Percentiles rank a stretch among this genome's conserved stretches.
Evolutionary conservation across 1,140 invertebrate genomes (phyloP).

Genomic region (Drosophila tropicalis): DNA sequence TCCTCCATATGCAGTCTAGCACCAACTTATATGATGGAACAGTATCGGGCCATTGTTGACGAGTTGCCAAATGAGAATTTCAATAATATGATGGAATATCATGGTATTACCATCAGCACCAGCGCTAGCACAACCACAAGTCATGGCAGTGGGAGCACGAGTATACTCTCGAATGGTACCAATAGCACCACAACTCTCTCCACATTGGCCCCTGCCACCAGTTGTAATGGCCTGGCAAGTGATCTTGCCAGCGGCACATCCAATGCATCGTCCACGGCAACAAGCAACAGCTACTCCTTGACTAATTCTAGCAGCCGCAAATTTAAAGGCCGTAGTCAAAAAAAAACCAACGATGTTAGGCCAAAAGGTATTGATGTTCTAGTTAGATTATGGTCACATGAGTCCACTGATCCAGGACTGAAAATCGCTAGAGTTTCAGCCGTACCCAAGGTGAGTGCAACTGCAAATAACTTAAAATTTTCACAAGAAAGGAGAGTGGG

Average conservation of each 20-base stretch:
- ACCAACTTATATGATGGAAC: conserved; percentile 91
- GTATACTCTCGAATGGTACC: not conserved
- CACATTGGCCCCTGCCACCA: conserved; percentile 23
- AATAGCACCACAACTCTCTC: conserved; percentile 35
- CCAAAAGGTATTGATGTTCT: conserved; percentile 1
- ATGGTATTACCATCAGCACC: conserved; percentile 22
- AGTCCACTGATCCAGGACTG: not conserved
- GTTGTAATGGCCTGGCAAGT: conserved; percentile 1
- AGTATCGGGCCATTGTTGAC: conserved; percentile 87
- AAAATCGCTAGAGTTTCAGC: not conserved
- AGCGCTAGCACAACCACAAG: not conserved
- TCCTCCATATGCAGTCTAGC: conserved; percentile 90
- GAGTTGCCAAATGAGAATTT: conserved; percentile 67
- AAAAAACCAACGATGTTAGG: not conserved
- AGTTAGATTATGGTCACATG: conserved; percentile 1
- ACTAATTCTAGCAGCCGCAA: not conserved
- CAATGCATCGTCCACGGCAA: not conserved
- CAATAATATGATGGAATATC: conserved; percentile 19
- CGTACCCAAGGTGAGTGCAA: not conserved
- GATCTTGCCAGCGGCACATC: conserved; percentile 29
- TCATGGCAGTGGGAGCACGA: not conserved
- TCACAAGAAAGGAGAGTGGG: too few relatives aligned
- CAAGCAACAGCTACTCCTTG: not conserved
- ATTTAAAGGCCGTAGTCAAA: not conserved
- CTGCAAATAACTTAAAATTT: too few relatives aligned